Base-by-base conservation (phyloP, 2,797 vertebrate species). In the Alfaro cultratus region DNA sequence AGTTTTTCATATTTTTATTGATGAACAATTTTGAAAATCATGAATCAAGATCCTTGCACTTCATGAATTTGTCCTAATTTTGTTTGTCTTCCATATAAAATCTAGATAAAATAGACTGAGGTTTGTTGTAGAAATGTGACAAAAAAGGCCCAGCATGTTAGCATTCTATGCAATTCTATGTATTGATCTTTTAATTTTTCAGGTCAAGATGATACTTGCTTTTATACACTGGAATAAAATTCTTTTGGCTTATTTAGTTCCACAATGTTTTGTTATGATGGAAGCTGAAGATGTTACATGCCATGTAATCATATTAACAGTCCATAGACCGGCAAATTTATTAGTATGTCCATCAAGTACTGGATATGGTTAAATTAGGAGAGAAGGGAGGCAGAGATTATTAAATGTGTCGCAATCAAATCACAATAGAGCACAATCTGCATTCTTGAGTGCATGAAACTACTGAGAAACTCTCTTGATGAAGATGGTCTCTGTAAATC, bases 401-500 rank as follows among this genome's bases (percentile, higher is more conserved):
- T n/a, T 43, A 13, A 43, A 70, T 43, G 26, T 70, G 46, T 47
- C 10, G 0, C 29, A 29, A 47, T 29, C 26, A 18, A 49, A 34
- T 41, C 23, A 23, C 8, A 47, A 47, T 10, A 21, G 3, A 49
- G 15, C 1, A n/a, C 21, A 47, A 4, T 47, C n/a, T 31, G 70
- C 26, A 47, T 47, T 31, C 21, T 31, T 29, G 15, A 46, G 15
- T 73, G n/a, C n/a, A 72, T 18, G 11, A 15, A 29, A 73, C 60
- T 76, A 45, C 36, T 45, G 71, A 80, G 41, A 36, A 64, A 60
- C 41, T 55, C 49, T 78, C 86, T 85, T 88, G 83, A 87, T 85
- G 80, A 83, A 67, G 77, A 84, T 60, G n/a, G 12, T 31, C 87
- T 74, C 31, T 9, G 5, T 83, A 74, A 83, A 89, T 86, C 70